Conservation (phyloP, 2,797 vertebrate genomes). For the Tympanoctomys barrerae region DNA sequence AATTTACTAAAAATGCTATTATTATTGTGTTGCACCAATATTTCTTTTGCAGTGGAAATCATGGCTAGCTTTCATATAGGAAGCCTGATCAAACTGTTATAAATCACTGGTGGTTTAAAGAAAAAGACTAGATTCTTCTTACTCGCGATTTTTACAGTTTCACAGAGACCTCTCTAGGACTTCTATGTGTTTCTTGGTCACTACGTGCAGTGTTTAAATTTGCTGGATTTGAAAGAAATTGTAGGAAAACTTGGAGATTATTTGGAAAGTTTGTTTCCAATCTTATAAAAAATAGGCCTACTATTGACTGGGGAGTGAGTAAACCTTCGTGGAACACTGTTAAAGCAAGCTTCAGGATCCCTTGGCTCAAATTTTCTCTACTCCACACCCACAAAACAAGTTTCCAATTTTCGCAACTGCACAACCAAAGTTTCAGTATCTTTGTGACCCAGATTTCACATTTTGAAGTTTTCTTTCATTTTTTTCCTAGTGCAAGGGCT, state of each 20-base stretch:
- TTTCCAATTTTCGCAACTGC: slow-evolving; percentile 62
- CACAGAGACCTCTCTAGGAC: slow-evolving; percentile 62
- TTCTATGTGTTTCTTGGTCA: slow-evolving; percentile 68
- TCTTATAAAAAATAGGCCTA: slow-evolving; percentile 65
- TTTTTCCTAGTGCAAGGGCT: slow-evolving; percentile 9
- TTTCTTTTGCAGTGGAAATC: slow-evolving; percentile 66
- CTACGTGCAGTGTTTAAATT: slow-evolving; percentile 70
- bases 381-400: not conserved
- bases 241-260: slow-evolving; percentile 70
- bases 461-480: slow-evolving; percentile 57
- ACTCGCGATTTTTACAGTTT: slow-evolving; percentile 57
- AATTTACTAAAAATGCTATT: slow-evolving; percentile 69
- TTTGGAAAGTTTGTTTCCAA: slow-evolving; percentile 65
- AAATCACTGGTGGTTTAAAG: slow-evolving; percentile 56
- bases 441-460: slow-evolving; percentile 64
- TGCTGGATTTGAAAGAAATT: slow-evolving; percentile 74
- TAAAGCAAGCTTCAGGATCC: not conserved
- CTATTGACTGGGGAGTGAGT: slow-evolving; percentile 61
- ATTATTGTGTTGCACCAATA: slow-evolving; percentile 59
- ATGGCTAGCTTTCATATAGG: slow-evolving; percentile 68
- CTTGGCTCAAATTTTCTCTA: not conserved
- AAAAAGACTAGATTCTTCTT: slow-evolving; percentile 62
- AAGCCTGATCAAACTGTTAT: slow-evolving; percentile 60
- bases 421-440: not conserved
- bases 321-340: slow-evolving; percentile 60